A percentile compares a stretch with the other conserved stretches of the same genome.
These are phyloP conservation scores for Temnothorax ravouxi DNA, from an alignment of 2,888 invertebrate species.

Conservation along the genomic window DNA sequence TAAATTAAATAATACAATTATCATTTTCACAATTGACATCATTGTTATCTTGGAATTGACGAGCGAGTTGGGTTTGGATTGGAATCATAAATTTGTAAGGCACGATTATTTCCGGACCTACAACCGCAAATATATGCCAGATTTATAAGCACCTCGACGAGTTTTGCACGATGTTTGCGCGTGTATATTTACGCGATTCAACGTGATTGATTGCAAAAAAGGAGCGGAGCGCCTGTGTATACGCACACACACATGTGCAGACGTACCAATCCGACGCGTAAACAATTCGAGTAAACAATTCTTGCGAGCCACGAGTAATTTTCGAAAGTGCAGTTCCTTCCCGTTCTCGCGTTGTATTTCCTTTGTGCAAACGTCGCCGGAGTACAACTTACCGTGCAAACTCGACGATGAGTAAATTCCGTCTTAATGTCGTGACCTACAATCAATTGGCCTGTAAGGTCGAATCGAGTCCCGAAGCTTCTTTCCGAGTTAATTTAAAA, in stretches of 20 bases:
- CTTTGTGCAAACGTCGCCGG: conserved; percentile 51
- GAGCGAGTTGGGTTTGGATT: background rate
- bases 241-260: conserved; percentile 15
- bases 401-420: conserved; percentile 30
- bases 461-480: background rate
- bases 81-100: background rate
- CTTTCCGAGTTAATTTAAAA: background rate
- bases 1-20: background rate
- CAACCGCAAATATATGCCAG: background rate
- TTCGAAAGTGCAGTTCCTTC: conserved; percentile 66
- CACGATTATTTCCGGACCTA: background rate
- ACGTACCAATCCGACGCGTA: conserved; percentile 49
- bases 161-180: conserved; percentile 34
- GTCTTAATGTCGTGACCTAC: conserved; percentile 61
- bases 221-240: conserved; percentile 20
- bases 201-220: conserved; percentile 55
- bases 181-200: conserved; percentile 27
- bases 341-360: conserved; percentile 42
- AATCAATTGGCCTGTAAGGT: conserved; percentile 59
- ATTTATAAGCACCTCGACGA: background rate
- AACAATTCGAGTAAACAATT: conserved; percentile 66
- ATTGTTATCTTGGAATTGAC: background rate
- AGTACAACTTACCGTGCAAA: conserved; percentile 39
- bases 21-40: background rate
- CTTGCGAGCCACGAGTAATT: conserved; percentile 67